Evolutionary conservation across 2,797 vertebrate species (phyloP).

Genomic region (Hypotaenidia philippensis): DNA sequence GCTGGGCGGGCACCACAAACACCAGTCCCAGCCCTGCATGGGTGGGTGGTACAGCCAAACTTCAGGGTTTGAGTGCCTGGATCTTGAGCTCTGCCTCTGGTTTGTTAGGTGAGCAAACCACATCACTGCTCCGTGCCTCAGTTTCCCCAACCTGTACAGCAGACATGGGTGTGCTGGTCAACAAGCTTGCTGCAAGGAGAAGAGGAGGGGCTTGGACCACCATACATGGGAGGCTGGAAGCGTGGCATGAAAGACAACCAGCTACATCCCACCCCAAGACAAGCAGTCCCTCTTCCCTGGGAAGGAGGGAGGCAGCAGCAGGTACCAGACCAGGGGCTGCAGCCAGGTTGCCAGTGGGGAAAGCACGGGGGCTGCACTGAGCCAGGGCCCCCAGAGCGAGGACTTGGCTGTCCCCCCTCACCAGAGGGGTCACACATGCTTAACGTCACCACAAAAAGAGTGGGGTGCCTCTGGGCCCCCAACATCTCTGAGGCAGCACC

Average conservation of each 20-base stretch:
- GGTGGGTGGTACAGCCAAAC: background rate
- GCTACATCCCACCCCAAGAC: accelerated
- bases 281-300: background rate
- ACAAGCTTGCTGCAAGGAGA: background rate
- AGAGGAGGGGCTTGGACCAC: background rate
- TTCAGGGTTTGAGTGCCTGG: accelerated
- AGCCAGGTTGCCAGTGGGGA: accelerated
- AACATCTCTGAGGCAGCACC: accelerated
- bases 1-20: accelerated
- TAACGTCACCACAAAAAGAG: accelerated
- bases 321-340: background rate
- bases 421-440: accelerated
- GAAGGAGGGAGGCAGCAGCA: background rate
- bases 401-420: accelerated
- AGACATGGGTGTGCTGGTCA: accelerated
- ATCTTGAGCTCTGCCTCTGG: background rate
- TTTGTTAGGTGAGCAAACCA: accelerated
- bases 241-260: accelerated
- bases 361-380: background rate
- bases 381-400: accelerated
- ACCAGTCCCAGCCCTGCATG: accelerated
- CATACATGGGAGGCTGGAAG: background rate
- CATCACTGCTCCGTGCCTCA: background rate
- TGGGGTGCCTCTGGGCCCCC: accelerated
- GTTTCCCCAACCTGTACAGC: background rate